phyloP scores from a whole-genome alignment of 2,797 vertebrate species.

The Coccyzus lansbergi region DNA sequence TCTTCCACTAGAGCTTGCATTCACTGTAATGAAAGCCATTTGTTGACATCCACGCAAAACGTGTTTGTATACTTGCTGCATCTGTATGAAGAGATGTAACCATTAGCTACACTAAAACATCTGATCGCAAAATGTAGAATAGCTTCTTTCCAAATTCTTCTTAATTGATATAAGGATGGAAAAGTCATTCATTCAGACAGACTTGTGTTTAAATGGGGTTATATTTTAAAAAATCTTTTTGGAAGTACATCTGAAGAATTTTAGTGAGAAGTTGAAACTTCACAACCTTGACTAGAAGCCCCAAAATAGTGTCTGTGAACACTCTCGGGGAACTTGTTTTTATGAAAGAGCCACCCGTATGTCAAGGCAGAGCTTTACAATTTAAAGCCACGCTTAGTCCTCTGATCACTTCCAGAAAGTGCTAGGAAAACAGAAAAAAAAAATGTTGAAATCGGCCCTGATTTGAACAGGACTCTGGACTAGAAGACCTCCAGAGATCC shows the following conservation, averaged over 20 bases:
- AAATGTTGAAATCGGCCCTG: neutral
- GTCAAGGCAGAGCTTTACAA: neutral
- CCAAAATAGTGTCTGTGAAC: neutral
- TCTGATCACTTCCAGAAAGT: neutral
- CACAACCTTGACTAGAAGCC: neutral
- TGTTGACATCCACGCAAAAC: neutral
- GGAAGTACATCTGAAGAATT: neutral
- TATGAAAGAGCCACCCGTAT: fast-evolving
- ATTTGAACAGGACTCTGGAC: neutral
- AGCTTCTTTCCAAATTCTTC: neutral
- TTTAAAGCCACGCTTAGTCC: neutral
- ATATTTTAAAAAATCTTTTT: neutral
- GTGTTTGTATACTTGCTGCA: neutral
- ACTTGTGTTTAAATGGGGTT: fast-evolving
- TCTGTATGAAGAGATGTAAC: neutral
- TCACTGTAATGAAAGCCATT: neutral
- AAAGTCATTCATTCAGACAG: neutral
- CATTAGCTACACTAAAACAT: neutral
- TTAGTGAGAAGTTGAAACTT: neutral
- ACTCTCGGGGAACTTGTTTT: neutral
- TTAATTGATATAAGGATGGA: neutral
- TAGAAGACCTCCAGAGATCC: neutral
- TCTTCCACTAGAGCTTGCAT: neutral
- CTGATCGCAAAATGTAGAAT: neutral
- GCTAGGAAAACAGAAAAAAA: neutral